Base-by-base conservation (phyloP, 35 echinoderm and acorn worm species). In the Lytechinus pictus region DNA sequence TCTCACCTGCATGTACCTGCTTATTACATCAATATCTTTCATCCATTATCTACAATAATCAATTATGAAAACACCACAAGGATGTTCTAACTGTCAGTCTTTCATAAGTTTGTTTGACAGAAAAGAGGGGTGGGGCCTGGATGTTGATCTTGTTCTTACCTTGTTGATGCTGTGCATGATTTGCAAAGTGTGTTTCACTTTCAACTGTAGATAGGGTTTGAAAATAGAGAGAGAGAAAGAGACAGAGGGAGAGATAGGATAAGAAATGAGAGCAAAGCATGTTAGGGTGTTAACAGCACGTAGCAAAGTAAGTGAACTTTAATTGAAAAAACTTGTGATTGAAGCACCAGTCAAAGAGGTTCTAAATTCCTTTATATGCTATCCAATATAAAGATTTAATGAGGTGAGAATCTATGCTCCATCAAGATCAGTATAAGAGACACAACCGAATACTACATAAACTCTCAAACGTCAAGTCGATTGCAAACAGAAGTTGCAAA, bases 121-220 rank as follows among this genome's bases (percentile, higher is more conserved):
- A 90, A 29, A 54, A 12, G 14, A 90, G 88, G 52, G 28, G 52
- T 28, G 21, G 10, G 66, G 66, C n/a, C 66, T 5, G 61, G 61
- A 21, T 24, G n/a, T 72, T 5, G 7, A 79, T 79, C n/a, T n/a
- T n/a, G 19, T 53, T 27, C 92, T 93, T 57, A 93, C 92, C 92
- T 93, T 93, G 92, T 27, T 93, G 92, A 3, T 93, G 92, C 92
- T 93, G 92, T 27, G 52, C 92, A 57, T 54, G 52, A 28, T 57
- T 93, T 57, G 53, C 52, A 57, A 93, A 57, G 9, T 93, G 92
- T 28, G 92, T 93, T 57, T 93, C 92, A 57, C 54, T 93, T 93
- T 93, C 92, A 57, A 93, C 92, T 93, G 92, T 4, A 57, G 16
- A 79, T 16, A 24, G 6, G 66, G 19, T 24, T 24, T 9, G 27